Conservation (phyloP, 2,797 vertebrate species). For the Eulemur coronatus region DNA sequence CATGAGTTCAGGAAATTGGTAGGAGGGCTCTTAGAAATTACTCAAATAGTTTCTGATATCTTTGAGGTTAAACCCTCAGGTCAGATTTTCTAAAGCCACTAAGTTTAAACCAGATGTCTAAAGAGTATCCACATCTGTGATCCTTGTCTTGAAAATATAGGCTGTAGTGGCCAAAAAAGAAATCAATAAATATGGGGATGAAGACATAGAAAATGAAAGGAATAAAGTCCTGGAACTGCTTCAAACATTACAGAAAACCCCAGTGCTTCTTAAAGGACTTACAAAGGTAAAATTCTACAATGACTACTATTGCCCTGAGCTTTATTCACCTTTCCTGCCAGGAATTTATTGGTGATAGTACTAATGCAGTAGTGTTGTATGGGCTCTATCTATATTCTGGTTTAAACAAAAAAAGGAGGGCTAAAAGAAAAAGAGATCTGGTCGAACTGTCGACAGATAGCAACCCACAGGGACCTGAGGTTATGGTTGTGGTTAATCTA, state of each 20-base stretch:
- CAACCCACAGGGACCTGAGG: neutral
- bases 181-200: constrained; percentile 79
- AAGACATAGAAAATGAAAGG: constrained; percentile 92
- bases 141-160: constrained; percentile 54
- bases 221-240: constrained; percentile 90
- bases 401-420: neutral
- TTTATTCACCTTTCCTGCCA: neutral
- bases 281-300: constrained; percentile 57
- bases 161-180: neutral
- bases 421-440: neutral
- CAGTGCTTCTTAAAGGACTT: constrained; percentile 56
- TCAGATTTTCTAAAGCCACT: neutral
- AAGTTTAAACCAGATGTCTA: constrained; percentile 3
- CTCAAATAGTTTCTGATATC: neutral
- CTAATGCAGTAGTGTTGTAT: neutral
- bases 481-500: neutral
- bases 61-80: neutral
- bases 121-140: neutral
- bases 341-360: neutral
- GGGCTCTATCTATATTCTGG: neutral
- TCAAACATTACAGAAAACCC: constrained; percentile 84
- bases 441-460: neutral
- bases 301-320: neutral
- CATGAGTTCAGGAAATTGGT: neutral
- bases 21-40: neutral